A percentile compares a stretch with the other conserved stretches of the same genome.
phyloP scores from a whole-genome alignment of 2,113 vertebrate species.

The Siniperca knerii region DNA sequence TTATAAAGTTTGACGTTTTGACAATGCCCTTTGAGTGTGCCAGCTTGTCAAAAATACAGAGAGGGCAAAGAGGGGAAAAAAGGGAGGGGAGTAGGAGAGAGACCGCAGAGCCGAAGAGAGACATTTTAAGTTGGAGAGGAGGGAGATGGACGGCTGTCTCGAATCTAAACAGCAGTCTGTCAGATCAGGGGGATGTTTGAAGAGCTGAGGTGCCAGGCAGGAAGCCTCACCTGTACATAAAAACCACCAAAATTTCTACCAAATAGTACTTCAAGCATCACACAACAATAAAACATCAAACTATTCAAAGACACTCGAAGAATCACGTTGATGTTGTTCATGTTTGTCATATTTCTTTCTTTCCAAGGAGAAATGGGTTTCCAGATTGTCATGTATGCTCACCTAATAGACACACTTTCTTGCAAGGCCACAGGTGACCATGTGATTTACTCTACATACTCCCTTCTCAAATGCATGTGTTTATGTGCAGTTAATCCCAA shows the following conservation, averaged over 20 bases:
- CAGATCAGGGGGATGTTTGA: conserved; percentile 36
- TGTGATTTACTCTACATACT: conserved; percentile 14
- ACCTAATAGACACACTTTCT: background rate
- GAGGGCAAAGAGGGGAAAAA: conserved; percentile 22
- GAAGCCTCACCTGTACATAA: background rate
- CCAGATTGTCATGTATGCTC: background rate
- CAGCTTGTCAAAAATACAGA: conserved; percentile 65
- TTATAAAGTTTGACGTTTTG: conserved; percentile 73
- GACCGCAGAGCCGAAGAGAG: conserved; percentile 7
- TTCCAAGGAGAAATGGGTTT: background rate
- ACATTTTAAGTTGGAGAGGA: conserved; percentile 17
- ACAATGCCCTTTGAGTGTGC: conserved; percentile 65
- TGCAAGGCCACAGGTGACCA: conserved; percentile 18
- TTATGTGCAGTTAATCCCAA: conserved; percentile 15
- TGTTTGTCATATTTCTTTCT: background rate
- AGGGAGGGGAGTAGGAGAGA: background rate
- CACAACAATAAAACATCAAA: background rate
- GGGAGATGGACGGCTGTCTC: conserved; percentile 35
- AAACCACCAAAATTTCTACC: background rate
- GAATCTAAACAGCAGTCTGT: conserved; percentile 37
- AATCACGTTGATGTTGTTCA: background rate
- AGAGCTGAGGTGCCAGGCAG: background rate
- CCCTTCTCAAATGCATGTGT: background rate
- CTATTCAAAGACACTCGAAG: background rate
- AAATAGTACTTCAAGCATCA: background rate